A percentile compares a stretch with the other conserved stretches of the same genome.
These are phyloP conservation scores for Trachelus stipa DNA, from an alignment of 2,888 invertebrate genomes.

Conservation along the genomic window DNA sequence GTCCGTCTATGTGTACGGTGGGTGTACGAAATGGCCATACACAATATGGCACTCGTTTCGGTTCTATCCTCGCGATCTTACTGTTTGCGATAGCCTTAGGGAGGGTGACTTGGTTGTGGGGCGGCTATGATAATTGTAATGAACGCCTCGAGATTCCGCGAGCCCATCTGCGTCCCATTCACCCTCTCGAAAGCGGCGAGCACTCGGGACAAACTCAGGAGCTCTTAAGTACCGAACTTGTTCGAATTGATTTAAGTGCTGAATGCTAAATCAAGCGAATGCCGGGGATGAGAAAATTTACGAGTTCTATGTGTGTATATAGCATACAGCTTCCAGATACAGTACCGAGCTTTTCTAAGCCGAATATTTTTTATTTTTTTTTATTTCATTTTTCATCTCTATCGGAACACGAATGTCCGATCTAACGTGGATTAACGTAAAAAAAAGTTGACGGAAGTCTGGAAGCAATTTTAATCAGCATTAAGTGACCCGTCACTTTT, in stretches of 20 bases:
- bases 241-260: slow-evolving; percentile 67
- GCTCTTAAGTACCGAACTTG: slow-evolving; percentile 66
- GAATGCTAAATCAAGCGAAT: slow-evolving; percentile 64
- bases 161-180: slow-evolving; percentile 63
- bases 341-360: background rate
- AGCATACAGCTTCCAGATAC: slow-evolving; percentile 27
- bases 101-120: slow-evolving; percentile 49
- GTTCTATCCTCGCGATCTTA: slow-evolving; percentile 6
- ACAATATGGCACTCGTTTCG: background rate
- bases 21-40: background rate
- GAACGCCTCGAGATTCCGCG: slow-evolving; percentile 63
- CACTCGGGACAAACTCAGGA: slow-evolving; percentile 56
- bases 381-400: background rate
- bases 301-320: slow-evolving; percentile 30
- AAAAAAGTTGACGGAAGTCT: background rate
- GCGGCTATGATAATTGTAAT: slow-evolving; percentile 65
- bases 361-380: background rate
- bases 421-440: slow-evolving; percentile 2
- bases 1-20: background rate
- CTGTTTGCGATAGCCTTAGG: slow-evolving; percentile 44
- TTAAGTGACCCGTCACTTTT: slow-evolving; percentile 16
- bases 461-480: slow-evolving; percentile 28
- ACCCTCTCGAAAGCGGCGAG: slow-evolving; percentile 31
- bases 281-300: slow-evolving; percentile 50
- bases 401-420: slow-evolving; percentile 13